Evolutionary conservation across 2,888 invertebrate species (phyloP), one percentile per base, ranked within the genome.

Genomic region (Trachelus stipa): DNA sequence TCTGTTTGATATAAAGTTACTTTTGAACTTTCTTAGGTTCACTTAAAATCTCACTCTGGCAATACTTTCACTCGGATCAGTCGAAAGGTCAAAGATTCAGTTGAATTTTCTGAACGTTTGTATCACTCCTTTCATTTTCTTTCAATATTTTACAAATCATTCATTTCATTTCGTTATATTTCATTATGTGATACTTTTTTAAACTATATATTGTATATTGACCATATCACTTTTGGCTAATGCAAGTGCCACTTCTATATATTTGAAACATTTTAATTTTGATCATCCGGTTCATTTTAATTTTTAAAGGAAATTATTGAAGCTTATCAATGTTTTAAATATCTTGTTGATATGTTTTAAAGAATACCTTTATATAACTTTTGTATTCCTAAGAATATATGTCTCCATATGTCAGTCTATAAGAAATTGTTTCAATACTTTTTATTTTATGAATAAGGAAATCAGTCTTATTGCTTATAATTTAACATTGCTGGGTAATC

Each of bases 401-500:
- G n/a, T n/a, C n/a, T 56, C 56, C 56, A 56, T 56, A 56, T 40
- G 40, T 40, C 40, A 40, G 15, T 15, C 15, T 40, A 40, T 40
- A 40, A 15, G 40, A 15, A 15, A 40, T 40, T 40, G 40, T 23
- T 23, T 23, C 40, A 15, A 6, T 40, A 40, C 40, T 23, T 2
- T 1, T 40, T 15, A 40, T 15, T 15, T 40, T 40, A 40, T 40
- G 40, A 40, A 40, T 40, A 23, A 23, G 23, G 6, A 40, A 40
- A 40, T 40, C 6, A 23, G 23, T 23, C 33, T 33, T 33, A 33
- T 33, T 15, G 23, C 15, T 40, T 76, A 56, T 23, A 33, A 35
- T 12, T 75, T 71, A 68, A 78, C n/a, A 78, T 56, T 71, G 35
- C n/a, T 71, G 73, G 68, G 69, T 69, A 71, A 71, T 78, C 73